These are phyloP conservation scores for Cephalopholis sonnerati DNA, from an alignment of 2,113 vertebrate species.

Conservation along the genomic window DNA sequence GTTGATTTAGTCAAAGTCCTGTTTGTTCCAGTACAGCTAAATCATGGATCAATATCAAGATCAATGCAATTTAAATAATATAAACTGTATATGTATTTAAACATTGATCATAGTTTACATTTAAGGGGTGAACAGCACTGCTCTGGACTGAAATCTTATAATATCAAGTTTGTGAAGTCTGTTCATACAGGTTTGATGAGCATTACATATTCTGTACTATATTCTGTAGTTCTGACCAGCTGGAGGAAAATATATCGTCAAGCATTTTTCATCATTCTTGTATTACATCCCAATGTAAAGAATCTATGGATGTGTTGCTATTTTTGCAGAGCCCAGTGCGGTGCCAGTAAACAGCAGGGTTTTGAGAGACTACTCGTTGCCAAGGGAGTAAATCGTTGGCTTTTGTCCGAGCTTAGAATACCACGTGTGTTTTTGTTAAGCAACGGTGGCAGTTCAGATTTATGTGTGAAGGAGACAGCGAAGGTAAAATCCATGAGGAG, in stretches of 20 bases:
- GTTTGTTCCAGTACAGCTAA: neutral
- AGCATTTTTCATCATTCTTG: no score
- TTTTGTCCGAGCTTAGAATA: neutral
- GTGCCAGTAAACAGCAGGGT: neutral
- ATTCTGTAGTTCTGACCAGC: no score
- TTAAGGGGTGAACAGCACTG: neutral
- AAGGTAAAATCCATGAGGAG: constrained; percentile 39
- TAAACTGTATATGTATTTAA: neutral
- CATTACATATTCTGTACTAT: neutral
- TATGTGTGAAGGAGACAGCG: constrained; percentile 30
- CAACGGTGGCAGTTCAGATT: constrained; percentile 32
- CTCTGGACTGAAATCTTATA: neutral
- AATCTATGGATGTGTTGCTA: no score
- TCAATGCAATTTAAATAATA: neutral
- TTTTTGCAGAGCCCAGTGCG: no score
- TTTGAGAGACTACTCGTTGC: neutral
- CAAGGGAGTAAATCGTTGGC: constrained; percentile 4
- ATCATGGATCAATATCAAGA: no score
- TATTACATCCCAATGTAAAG: no score
- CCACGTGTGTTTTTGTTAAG: constrained; percentile 30
- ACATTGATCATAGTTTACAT: neutral
- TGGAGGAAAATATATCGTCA: no score
- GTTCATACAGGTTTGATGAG: neutral
- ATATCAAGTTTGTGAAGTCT: neutral
- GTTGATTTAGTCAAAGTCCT: no score